Percentiles rank a stretch among this genome's conserved stretches.
phyloP scores from a whole-genome alignment of 2,797 vertebrate species.

The Rhinatrema bivittatum region DNA sequence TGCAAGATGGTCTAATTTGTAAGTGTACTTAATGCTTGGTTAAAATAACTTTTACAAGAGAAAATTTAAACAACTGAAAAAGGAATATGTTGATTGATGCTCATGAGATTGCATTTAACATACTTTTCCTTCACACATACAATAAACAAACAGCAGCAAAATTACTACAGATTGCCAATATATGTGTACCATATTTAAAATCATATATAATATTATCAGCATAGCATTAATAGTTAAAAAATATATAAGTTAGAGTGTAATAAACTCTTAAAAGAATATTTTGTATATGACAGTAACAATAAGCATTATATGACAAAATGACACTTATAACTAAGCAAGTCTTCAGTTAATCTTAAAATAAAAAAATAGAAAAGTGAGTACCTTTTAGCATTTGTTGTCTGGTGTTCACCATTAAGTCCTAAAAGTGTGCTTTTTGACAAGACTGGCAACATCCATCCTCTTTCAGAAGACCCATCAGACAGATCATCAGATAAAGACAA shows the following conservation, averaged over 20 bases:
- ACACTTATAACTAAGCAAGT: neutral
- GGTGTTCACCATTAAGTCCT: conserved; percentile 35
- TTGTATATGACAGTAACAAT: too few relatives aligned
- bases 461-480: conserved; percentile 40
- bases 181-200: neutral
- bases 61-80: too few relatives aligned
- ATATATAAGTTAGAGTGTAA: neutral
- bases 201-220: neutral
- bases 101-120: too few relatives aligned
- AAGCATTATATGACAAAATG: too few relatives aligned
- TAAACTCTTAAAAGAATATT: neutral
- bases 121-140: too few relatives aligned
- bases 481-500: conserved; percentile 47
- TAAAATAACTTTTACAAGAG: too few relatives aligned
- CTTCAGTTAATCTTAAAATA: neutral
- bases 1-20: too few relatives aligned
- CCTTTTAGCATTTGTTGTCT: conserved; percentile 52
- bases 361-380: conserved; percentile 24
- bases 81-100: too few relatives aligned
- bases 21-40: too few relatives aligned
- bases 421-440: conserved; percentile 52
- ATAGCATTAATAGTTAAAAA: neutral
- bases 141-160: too few relatives aligned
- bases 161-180: neutral
- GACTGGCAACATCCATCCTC: conserved; percentile 47